Percentiles rank a stretch among this genome's conserved stretches.
Evolutionary conservation across 92 coral and sea anemone species (phyloP).

Genomic region (Virgularia gustaviana): DNA sequence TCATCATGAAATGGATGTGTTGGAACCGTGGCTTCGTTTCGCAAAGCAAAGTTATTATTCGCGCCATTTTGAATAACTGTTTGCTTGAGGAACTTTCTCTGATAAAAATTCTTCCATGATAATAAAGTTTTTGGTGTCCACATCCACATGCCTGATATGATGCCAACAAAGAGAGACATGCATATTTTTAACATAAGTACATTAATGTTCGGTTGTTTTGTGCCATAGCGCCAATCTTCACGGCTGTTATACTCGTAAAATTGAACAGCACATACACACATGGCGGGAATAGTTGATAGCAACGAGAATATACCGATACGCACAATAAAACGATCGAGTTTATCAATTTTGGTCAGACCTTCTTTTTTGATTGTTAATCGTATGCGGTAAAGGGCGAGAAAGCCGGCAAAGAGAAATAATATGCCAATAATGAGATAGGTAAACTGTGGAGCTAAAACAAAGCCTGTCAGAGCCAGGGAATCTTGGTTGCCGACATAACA

Average conservation of each 20-base stretch:
- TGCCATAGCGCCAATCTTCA: constrained; percentile 91
- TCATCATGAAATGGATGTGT: constrained; percentile 1
- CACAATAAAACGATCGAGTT: constrained; percentile 85
- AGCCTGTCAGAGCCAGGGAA: constrained; percentile 93
- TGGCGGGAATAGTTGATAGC: constrained; percentile 82
- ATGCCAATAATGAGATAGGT: constrained; percentile 97
- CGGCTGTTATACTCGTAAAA: constrained; percentile 93
- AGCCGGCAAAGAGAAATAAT: constrained; percentile 88
- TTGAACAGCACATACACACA: constrained; percentile 80
- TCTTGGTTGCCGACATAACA: constrained; percentile 99
- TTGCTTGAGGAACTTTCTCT: constrained; percentile 1
- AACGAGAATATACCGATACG: constrained; percentile 89
- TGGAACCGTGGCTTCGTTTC: constrained; percentile 12
- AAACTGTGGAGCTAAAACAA: constrained; percentile 98
- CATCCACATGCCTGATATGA: constrained; percentile 92
- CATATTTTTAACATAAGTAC: constrained; percentile 81
- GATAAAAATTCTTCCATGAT: constrained; percentile 72
- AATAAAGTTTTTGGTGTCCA: constrained; percentile 75
- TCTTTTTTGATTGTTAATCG: constrained; percentile 72
- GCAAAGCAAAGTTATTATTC: constrained; percentile 24
- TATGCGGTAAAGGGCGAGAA: constrained; percentile 78
- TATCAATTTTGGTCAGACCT: constrained; percentile 70
- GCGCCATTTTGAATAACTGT: constrained; percentile 15
- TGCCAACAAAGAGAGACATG: constrained; percentile 89
- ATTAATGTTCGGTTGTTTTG: constrained; percentile 78